A percentile compares a stretch with the other conserved stretches of the same genome.
Conservation (phyloP, 2,888 invertebrate species). For the Seira sanloemensis region DNA sequence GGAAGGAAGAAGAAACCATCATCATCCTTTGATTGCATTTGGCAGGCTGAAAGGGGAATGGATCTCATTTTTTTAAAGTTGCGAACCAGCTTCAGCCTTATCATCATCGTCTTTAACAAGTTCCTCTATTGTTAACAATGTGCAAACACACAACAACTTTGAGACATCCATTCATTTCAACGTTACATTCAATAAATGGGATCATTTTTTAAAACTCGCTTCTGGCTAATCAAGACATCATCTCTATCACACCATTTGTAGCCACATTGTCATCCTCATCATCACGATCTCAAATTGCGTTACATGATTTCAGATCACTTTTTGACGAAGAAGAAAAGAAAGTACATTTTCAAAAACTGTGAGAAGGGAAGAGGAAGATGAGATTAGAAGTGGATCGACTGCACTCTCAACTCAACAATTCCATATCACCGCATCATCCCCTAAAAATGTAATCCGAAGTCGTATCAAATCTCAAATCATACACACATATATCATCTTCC, state of each 20-base stretch:
- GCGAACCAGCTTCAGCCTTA: too few relatives aligned
- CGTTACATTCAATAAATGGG: neutral
- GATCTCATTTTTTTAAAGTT: neutral
- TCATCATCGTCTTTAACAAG: neutral
- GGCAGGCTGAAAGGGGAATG: neutral
- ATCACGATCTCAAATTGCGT: neutral
- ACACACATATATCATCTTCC: neutral
- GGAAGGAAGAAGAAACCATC: conserved; percentile 3
- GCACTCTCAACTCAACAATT: neutral
- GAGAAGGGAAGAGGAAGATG: too few relatives aligned
- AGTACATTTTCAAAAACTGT: neutral
- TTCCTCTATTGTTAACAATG: neutral
- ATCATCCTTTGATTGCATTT: neutral
- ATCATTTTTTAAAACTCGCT: neutral
- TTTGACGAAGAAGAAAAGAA: neutral
- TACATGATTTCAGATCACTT: neutral
- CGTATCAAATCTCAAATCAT: too few relatives aligned
- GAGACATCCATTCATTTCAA: neutral
- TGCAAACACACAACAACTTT: neutral
- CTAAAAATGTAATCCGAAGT: neutral
- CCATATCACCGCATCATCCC: neutral
- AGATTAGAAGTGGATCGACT: neutral
- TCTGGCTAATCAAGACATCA: conserved; percentile 19
- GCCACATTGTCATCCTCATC: neutral
- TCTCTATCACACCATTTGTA: neutral